A percentile compares a stretch with the other conserved stretches of the same genome.
phyloP scores from a whole-genome alignment of 1,140 invertebrate genomes.

The Aleiodes sp. region DNA sequence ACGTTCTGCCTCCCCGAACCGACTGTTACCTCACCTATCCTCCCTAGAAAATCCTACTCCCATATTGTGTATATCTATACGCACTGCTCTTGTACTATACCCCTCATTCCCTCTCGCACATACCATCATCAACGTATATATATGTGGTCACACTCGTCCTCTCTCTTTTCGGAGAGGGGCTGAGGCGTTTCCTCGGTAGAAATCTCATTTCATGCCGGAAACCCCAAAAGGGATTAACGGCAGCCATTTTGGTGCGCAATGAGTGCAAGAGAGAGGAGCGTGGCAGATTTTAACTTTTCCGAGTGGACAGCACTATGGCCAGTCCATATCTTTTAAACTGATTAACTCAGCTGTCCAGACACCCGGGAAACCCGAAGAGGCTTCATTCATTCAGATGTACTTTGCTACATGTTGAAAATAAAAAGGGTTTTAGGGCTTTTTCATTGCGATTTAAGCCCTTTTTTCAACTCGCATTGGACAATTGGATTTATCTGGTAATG shows the following conservation, averaged over 20 bases:
- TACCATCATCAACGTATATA: neutral
- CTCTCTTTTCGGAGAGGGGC: neutral
- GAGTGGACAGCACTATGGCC: constrained; percentile 12
- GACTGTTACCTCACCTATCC: constrained; percentile 7
- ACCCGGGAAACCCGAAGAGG: constrained; percentile 46
- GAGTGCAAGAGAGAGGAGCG: constrained; percentile 34
- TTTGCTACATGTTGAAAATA: neutral
- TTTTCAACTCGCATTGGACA: neutral
- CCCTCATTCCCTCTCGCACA: neutral
- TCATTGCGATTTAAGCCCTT: too few relatives aligned
- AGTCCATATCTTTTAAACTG: constrained; percentile 57
- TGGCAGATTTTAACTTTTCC: constrained; percentile 58
- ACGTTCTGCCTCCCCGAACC: neutral
- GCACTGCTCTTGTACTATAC: neutral
- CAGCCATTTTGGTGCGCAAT: constrained; percentile 51
- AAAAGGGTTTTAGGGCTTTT: neutral
- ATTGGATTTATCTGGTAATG: neutral
- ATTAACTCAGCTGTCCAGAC: constrained; percentile 57
- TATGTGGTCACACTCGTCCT: constrained; percentile 23
- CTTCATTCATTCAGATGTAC: constrained; percentile 34
- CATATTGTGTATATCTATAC: constrained; percentile 35
- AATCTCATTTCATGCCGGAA: constrained; percentile 61
- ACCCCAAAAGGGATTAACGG: constrained; percentile 60
- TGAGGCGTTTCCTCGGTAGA: constrained; percentile 48
- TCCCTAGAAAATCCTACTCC: constrained; percentile 8